phyloP scores from a whole-genome alignment of 2,797 vertebrate genomes.

The Psittacula derbiana region DNA sequence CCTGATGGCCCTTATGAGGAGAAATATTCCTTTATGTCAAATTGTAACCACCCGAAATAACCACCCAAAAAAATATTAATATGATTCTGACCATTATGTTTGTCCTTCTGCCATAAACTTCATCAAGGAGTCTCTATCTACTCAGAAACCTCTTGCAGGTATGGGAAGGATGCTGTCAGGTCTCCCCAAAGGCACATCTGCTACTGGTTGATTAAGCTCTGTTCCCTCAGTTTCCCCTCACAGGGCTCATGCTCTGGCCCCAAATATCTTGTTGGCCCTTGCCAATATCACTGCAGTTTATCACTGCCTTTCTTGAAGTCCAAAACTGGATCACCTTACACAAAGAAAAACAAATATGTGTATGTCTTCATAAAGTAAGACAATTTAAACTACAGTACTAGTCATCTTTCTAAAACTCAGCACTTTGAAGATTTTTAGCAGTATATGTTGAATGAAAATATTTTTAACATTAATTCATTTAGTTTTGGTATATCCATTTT shows the following conservation, averaged over 20 bases:
- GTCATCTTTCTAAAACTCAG: not conserved
- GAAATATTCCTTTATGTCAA: not conserved
- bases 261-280: not conserved
- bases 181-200: not conserved
- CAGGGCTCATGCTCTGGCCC: not conserved
- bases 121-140: not conserved
- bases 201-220: not conserved
- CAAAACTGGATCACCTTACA: not conserved
- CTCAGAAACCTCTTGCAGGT: not conserved
- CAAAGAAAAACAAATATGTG: fast-evolving
- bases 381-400: not conserved
- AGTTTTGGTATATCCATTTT: not conserved
- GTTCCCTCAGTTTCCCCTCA: not conserved
- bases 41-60: fast-evolving
- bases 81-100: not conserved
- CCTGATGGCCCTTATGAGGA: not conserved
- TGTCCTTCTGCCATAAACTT: not conserved
- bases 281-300: not conserved
- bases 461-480: not conserved
- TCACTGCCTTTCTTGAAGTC: not conserved
- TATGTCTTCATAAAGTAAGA: not conserved
- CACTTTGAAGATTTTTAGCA: not conserved
- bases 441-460: not conserved
- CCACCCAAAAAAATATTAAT: no score
- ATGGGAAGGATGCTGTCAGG: not conserved